Evolutionary conservation across 2,797 vertebrate genomes (phyloP).

Genomic region (Enteromius treurensis): DNA sequence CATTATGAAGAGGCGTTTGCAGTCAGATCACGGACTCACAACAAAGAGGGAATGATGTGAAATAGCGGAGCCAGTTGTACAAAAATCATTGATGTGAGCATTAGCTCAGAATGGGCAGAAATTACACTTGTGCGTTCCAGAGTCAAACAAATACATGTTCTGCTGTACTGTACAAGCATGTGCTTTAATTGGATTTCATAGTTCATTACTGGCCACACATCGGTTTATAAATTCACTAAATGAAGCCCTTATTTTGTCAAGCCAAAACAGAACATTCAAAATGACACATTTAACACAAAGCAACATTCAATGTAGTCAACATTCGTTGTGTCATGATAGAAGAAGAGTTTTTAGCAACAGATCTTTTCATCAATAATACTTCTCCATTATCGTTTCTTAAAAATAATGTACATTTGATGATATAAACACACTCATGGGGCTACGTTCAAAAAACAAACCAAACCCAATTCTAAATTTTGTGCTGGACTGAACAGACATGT

Average conservation of each 20-base stretch:
- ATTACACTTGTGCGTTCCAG: neutral
- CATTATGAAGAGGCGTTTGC: conserved; percentile 35
- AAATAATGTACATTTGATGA: neutral
- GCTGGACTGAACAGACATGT: neutral
- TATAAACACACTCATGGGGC: neutral
- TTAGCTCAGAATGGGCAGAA: neutral
- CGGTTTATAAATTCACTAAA: conserved; percentile 10
- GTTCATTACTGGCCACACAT: conserved; percentile 22
- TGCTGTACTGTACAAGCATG: conserved; percentile 36
- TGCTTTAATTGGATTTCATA: conserved; percentile 57
- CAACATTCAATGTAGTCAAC: conserved; percentile 10
- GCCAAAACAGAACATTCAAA: conserved; percentile 17
- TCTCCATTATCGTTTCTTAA: conserved; percentile 6
- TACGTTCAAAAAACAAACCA: conserved; percentile 9
- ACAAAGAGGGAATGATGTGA: conserved; percentile 35
- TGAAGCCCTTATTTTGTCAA: conserved; percentile 34
- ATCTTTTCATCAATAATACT: neutral
- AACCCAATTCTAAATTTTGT: neutral
- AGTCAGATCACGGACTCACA: conserved; percentile 48
- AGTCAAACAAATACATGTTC: conserved; percentile 37
- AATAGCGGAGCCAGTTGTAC: conserved; percentile 7
- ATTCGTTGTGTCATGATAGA: conserved; percentile 10
- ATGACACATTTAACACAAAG: neutral
- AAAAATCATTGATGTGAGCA: conserved; percentile 15
- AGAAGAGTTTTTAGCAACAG: neutral